Percentiles rank a stretch among this genome's conserved stretches.
Evolutionary conservation across 2,888 invertebrate species (phyloP).

Genomic region (Eupithecia centaureata): DNA sequence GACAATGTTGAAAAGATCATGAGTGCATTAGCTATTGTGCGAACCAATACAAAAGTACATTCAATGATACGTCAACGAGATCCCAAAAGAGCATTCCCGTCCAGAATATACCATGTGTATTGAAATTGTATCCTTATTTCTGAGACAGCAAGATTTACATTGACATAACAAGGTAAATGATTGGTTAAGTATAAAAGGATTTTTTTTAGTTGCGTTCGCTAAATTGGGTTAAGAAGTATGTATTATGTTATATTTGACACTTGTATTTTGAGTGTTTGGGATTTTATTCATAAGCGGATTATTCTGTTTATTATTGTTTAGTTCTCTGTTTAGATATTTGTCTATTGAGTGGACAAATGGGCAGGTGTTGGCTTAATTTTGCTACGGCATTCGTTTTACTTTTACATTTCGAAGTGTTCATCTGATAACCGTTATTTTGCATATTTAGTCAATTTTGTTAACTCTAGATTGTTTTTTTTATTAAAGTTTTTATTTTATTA

Average conservation of each 20-base stretch:
- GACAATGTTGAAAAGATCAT: conserved; percentile 80
- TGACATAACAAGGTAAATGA: conserved; percentile 4
- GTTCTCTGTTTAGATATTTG: conserved; percentile 47
- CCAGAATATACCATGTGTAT: too few relatives aligned
- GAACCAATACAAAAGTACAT: conserved; percentile 60
- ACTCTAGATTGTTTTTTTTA: too few relatives aligned
- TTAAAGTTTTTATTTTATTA: too few relatives aligned
- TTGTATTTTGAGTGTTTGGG: conserved; percentile 63
- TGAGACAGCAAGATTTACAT: conserved; percentile 31
- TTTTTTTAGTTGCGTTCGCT: conserved; percentile 54
- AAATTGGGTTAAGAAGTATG: conserved; percentile 72
- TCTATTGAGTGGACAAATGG: conserved; percentile 26
- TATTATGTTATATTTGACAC: conserved; percentile 66
- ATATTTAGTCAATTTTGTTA: background rate
- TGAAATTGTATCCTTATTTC: conserved; percentile 42
- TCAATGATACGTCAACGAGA: conserved; percentile 72
- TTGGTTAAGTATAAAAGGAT: conserved; percentile 46
- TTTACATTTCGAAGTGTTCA: conserved; percentile 1
- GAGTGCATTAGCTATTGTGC: conserved; percentile 80
- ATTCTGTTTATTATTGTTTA: conserved; percentile 67
- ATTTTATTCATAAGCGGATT: conserved; percentile 71
- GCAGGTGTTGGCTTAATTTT: conserved; percentile 35
- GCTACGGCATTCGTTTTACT: conserved; percentile 18
- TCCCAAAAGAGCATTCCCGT: conserved; percentile 47
- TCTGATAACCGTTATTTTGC: background rate